Conservation (phyloP, 2,888 invertebrate species). For the Brenthis ino region DNA sequence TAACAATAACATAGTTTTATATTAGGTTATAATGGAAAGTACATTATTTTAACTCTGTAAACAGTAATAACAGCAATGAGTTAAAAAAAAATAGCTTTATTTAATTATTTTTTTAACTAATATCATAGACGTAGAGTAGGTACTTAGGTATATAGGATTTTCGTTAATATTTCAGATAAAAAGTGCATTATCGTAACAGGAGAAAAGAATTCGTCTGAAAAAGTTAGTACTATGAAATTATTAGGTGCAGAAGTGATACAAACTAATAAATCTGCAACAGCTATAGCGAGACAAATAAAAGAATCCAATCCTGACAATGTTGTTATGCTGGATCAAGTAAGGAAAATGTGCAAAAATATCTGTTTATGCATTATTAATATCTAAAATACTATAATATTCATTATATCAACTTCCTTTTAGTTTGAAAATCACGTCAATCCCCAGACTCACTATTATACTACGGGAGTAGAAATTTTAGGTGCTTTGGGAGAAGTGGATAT, state of each 20-base stretch:
- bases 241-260: slow-evolving; percentile 96
- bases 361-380: neutral
- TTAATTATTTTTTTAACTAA: no score
- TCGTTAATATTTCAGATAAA: slow-evolving; percentile 81
- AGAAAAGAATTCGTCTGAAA: slow-evolving; percentile 98
- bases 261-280: slow-evolving; percentile 55
- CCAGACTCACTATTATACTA: slow-evolving; percentile 95
- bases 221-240: slow-evolving; percentile 91
- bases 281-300: slow-evolving; percentile 40
- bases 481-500: slow-evolving; percentile 87
- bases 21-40: no score
- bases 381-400: neutral
- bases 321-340: slow-evolving; percentile 75
- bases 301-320: slow-evolving; percentile 42
- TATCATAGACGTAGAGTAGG: no score
- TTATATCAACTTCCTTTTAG: slow-evolving; percentile 61
- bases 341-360: neutral
- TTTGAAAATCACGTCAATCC: slow-evolving; percentile 96
- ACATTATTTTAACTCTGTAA: no score
- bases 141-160: no score
- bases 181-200: slow-evolving; percentile 97
- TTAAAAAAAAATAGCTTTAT: no score
- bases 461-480: slow-evolving; percentile 93
- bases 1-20: no score
- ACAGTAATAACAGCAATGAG: no score